Percentiles rank a stretch among this genome's conserved stretches.
Conservation (phyloP, 2,113 vertebrate species). For the Engraulis encrasicolus region DNA sequence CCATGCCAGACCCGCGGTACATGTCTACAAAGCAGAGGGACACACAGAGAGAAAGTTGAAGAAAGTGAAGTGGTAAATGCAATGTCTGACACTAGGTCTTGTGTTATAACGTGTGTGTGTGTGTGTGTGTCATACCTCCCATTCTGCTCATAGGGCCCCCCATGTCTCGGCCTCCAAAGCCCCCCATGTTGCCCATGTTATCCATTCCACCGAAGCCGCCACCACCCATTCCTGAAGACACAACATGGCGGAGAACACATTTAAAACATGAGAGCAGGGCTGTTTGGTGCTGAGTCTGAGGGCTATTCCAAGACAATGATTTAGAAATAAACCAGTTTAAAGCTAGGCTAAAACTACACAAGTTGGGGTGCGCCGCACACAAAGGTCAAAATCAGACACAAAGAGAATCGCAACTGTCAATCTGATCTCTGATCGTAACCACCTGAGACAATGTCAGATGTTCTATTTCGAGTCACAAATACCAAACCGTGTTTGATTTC, state of each 20-base stretch:
- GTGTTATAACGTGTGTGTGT: background rate
- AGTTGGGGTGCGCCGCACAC: too few species aligned
- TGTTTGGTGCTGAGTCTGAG: too few species aligned
- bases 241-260: background rate
- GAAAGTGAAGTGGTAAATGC: background rate
- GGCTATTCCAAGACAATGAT: too few species aligned
- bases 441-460: too few species aligned
- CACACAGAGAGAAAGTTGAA: background rate
- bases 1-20: conserved; percentile 90
- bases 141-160: conserved; percentile 84
- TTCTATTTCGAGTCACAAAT: too few species aligned
- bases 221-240: conserved; percentile 76
- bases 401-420: too few species aligned
- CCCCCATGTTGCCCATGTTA: conserved; percentile 88
- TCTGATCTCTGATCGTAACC: too few species aligned
- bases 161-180: conserved; percentile 83
- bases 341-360: too few species aligned
- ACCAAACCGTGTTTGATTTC: too few species aligned
- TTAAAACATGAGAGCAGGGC: too few species aligned
- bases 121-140: conserved; percentile 78
- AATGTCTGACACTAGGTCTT: background rate
- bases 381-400: too few species aligned
- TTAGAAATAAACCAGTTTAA: too few species aligned
- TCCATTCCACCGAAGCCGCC: conserved; percentile 87
- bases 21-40: conserved; percentile 56